Conservation (phyloP, 2,797 vertebrate genomes). For the Hyperoplus lanceolatus region DNA sequence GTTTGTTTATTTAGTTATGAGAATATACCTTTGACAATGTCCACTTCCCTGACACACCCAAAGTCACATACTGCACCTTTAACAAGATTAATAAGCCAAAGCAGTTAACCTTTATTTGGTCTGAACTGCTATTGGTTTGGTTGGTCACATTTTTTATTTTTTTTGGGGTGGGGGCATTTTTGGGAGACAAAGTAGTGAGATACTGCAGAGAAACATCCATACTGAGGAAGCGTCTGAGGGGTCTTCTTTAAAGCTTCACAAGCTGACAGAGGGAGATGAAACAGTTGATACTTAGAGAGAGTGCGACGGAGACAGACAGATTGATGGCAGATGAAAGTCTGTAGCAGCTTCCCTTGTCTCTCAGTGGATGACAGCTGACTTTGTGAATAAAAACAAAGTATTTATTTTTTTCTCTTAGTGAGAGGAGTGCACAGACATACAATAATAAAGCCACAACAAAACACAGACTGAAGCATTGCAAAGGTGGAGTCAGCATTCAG, state of each 20-base stretch:
- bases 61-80: no score
- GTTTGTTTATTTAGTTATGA: no score
- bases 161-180: neutral
- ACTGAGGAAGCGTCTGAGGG: conserved; percentile 15
- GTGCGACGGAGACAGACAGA: conserved; percentile 32
- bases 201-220: neutral
- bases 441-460: neutral
- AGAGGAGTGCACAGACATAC: neutral
- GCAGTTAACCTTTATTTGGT: no score
- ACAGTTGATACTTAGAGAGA: conserved; percentile 23
- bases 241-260: conserved; percentile 25
- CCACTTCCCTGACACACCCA: no score
- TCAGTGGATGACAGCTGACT: conserved; percentile 1
- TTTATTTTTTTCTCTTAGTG: conserved; percentile 13
- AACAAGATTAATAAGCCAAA: no score
- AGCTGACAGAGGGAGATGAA: conserved; percentile 28
- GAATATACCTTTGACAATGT: no score
- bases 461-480: neutral
- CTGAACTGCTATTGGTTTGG: no score
- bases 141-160: no score
- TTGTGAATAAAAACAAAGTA: conserved; percentile 8
- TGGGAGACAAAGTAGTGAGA: conserved; percentile 3
- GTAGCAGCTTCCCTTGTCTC: conserved; percentile 32
- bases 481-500: no score
- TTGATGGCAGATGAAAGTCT: conserved; percentile 40